Conservation (phyloP, 2,113 vertebrate genomes). For the Oreochromis tanganicae region DNA sequence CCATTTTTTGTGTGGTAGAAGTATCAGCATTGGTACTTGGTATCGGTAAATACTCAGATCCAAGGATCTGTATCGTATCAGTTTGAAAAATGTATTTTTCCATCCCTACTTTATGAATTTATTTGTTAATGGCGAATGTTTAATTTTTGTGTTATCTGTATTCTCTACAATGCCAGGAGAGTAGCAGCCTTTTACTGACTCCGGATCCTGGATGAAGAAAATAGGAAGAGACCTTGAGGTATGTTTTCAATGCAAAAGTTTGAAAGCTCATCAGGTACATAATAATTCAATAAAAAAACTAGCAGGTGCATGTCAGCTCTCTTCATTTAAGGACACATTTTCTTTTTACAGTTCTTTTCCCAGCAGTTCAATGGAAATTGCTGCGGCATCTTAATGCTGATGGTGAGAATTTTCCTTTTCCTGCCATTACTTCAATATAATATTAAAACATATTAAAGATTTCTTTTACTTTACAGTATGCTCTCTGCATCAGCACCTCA, state of each 20-base stretch:
- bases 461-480: too few species aligned
- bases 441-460: too few species aligned
- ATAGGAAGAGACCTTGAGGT: background rate
- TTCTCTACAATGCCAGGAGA: too few species aligned
- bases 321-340: background rate
- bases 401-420: too few species aligned
- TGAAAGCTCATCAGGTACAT: background rate
- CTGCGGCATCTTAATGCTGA: too few species aligned
- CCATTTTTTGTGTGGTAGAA: background rate
- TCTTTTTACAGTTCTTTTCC: background rate
- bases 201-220: background rate
- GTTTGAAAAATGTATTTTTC: background rate
- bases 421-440: too few species aligned
- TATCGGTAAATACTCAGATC: background rate
- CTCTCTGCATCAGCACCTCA: too few species aligned
- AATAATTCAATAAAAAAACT: background rate
- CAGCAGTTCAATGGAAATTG: too few species aligned
- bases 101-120: background rate
- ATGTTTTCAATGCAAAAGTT: accelerated
- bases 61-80: too few species aligned
- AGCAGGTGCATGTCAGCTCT: background rate
- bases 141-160: too few species aligned
- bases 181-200: background rate
- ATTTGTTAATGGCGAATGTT: accelerated
- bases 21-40: background rate